Conservation (phyloP, 2,113 vertebrate species). For the Phainopepla nitens region DNA sequence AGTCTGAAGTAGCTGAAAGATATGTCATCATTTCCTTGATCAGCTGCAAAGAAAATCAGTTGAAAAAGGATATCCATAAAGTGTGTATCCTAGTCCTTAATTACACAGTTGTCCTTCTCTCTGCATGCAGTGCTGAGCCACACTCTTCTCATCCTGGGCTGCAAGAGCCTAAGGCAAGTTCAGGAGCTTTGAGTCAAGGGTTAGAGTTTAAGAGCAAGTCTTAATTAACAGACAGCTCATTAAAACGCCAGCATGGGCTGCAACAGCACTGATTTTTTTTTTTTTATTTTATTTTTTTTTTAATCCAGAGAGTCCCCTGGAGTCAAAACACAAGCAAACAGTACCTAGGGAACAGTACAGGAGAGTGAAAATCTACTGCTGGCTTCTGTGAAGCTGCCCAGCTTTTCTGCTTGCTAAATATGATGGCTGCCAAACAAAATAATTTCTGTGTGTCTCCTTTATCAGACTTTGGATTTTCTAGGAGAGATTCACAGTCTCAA, state of each 20-base stretch:
- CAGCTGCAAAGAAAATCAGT: background rate
- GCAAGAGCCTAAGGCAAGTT: background rate
- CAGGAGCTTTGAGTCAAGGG: background rate
- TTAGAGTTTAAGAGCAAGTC: background rate
- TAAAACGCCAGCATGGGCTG: background rate
- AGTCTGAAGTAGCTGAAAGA: background rate
- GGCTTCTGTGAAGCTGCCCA: background rate
- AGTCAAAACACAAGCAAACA: background rate
- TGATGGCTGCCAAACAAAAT: slow-evolving; percentile 32
- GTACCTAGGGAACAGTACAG: background rate
- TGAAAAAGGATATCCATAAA: background rate
- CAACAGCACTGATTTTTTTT: background rate
- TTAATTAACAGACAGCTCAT: background rate
- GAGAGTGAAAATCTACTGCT: background rate
- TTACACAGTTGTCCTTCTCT: background rate
- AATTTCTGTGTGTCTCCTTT: background rate
- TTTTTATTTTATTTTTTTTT: background rate
- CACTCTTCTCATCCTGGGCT: background rate
- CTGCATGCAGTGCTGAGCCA: background rate
- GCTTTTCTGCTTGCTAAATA: background rate
- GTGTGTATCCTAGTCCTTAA: background rate
- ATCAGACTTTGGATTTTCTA: background rate
- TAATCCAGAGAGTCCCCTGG: background rate
- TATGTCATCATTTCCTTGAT: background rate
- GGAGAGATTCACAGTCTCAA: background rate